Conservation (phyloP, 1,140 invertebrate genomes). For the Nebria ingens region DNA sequence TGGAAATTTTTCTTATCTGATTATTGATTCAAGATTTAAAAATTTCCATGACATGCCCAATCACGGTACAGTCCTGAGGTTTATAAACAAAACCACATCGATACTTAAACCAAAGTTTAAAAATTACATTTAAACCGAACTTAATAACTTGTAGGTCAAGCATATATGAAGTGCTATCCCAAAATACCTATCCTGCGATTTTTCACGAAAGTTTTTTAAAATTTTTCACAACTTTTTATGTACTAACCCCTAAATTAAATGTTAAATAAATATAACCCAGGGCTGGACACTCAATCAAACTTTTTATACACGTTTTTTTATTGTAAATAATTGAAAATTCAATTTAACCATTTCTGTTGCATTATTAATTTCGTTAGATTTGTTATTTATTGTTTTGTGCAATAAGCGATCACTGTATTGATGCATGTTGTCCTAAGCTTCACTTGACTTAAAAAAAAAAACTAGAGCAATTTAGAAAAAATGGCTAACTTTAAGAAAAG, state of each 20-base stretch:
- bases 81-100: background rate
- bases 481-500: no score
- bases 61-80: conserved; percentile 8
- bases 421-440: no score
- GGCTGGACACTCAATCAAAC: background rate
- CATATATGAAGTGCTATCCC: conserved; percentile 28
- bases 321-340: conserved; percentile 9
- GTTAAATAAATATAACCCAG: conserved; percentile 7
- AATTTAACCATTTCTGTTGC: no score
- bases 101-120: background rate
- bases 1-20: background rate
- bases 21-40: background rate
- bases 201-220: background rate
- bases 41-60: background rate
- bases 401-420: no score
- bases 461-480: no score
- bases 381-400: no score
- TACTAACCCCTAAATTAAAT: background rate
- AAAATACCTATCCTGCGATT: background rate
- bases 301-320: background rate
- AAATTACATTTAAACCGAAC: background rate
- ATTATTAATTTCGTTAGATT: background rate
- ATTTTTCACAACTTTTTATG: background rate
- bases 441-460: no score
- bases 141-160: background rate